Evolutionary conservation across 92 coral and sea anemone genomes (phyloP), one percentile per base, ranked within the genome.

Genomic region (Phenganax subtilis): DNA sequence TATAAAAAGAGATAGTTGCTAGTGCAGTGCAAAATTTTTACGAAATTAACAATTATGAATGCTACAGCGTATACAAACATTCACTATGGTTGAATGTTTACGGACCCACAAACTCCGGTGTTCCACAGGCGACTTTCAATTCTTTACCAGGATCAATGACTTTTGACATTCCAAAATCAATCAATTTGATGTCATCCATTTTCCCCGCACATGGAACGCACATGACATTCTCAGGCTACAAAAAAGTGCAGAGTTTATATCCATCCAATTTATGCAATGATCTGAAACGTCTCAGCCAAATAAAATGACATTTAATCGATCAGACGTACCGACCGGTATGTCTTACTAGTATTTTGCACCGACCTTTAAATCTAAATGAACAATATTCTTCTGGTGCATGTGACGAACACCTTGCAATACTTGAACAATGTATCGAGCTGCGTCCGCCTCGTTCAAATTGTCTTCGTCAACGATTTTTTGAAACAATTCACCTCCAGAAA

Each of bases 41-140:
- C 47, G 0, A 37, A 37, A 37, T 1, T 5, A 37, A 37, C 47
- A 37, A 5, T 37, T 37, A 37, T 37, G 47, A 37, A 37, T 37
- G 47, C 47, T 37, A 37, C 47, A 37, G 47, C 47, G 54, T 37
- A 20, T 8, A 8, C 51, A 71, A 30, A n/a, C 29, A 71, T 16
- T 30, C 20, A 9, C 44, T 30, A 9, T 71, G 54, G 27, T 60
- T 29, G 28, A 20, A 20, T 12, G 6, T 12, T 55, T 25, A 63
- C 98, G 55, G 72, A 94, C 98, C 98, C 54, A 94, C 98, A 86
- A 94, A 94, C 69, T 94, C 98, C 16, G 98, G 98, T 54, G 98
- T 94, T n/a, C 98, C 98, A 69, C 98, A 94, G 1, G 97, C 97
- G 10, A 92, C 96, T 69, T 87, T 94, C 76, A 90, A 84, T 65